Base-by-base conservation (phyloP, 1,140 invertebrate genomes). In the Cyclina sinensis region DNA sequence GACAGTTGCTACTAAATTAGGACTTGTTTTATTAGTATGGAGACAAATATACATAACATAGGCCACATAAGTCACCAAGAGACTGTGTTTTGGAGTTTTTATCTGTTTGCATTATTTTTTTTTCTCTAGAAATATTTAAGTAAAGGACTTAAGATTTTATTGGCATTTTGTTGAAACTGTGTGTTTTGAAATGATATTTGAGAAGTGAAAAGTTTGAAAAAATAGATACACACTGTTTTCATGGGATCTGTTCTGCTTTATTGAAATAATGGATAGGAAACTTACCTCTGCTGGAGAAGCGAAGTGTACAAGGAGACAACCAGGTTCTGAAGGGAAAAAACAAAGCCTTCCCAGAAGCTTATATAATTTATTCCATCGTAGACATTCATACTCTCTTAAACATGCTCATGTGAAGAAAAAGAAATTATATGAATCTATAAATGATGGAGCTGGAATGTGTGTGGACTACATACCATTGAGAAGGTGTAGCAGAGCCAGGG, bases 391-490 rank as follows among this genome's bases (percentile, higher is more conserved):
- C 21, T 24, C 46, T 18, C 9, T 78, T 2, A 78, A 54, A 24
- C 74, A 51, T 3, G 46, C 24, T 3, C 24, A 43, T 78, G 21
- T 32, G 4, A 54, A 51, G 2, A 78, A 78, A 7, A 27, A 24
- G 21, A 78, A 78, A 14, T 54, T 78, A 18, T 78, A 30, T 54
- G 74, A 78, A 32, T 57, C 74, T 32, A 78, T 78, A 16, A 78
- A 78, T 78, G 46, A 78, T 35, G 46, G 4, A 32, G 27, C 9
- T 51, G 74, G 14, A n/a, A 0, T 54, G 0, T 32, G n/a, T 32
- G 21, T 21, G 27, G 43, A 48, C 24, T 4, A 24, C 21, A 16
- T 2, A 18, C 65, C 65, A 3, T 14, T 39, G 7, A 46, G 39
- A 16, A 48, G 48, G 48, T 54, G 48, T 32, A 37, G 46, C 12